Conservation (phyloP, 2,888 invertebrate species). For the Lypha dubia region DNA sequence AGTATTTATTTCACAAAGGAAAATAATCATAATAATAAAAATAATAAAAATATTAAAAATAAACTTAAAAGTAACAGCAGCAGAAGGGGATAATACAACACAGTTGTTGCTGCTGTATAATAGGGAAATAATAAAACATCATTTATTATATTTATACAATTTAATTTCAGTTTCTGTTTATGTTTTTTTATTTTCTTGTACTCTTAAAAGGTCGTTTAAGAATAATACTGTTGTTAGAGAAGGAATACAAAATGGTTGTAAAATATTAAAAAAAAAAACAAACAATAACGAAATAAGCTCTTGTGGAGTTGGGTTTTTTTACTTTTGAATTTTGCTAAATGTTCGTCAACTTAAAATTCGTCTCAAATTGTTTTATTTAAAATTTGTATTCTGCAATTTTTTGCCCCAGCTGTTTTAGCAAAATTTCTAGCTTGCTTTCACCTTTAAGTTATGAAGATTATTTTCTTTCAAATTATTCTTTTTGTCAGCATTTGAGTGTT, state of each 20-base stretch:
- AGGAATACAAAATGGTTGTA: background rate
- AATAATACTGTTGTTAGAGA: background rate
- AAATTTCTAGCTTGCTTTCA: background rate
- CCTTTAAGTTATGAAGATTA: background rate
- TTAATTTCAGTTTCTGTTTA: conserved; percentile 2
- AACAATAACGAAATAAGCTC: background rate
- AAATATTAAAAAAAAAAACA: background rate
- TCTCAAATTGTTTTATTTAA: background rate
- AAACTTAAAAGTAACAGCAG: conserved; percentile 19
- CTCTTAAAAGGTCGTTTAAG: conserved; percentile 15
- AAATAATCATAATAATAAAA: background rate
- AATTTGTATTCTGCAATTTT: background rate
- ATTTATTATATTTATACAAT: conserved; percentile 52
- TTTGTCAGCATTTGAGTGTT: conserved; percentile 12
- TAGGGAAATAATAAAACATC: conserved; percentile 33
- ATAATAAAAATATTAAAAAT: background rate
- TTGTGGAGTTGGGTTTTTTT: background rate
- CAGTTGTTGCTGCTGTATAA: no score
- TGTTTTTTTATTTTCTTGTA: background rate
- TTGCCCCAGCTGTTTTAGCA: background rate
- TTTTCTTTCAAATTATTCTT: background rate
- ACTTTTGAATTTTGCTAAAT: background rate
- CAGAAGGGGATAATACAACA: conserved; percentile 2
- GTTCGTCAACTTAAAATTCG: background rate
- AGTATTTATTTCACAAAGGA: conserved; percentile 39